phyloP scores from a whole-genome alignment of 2,888 invertebrate genomes.

The Nephrocerus scutellatus region DNA sequence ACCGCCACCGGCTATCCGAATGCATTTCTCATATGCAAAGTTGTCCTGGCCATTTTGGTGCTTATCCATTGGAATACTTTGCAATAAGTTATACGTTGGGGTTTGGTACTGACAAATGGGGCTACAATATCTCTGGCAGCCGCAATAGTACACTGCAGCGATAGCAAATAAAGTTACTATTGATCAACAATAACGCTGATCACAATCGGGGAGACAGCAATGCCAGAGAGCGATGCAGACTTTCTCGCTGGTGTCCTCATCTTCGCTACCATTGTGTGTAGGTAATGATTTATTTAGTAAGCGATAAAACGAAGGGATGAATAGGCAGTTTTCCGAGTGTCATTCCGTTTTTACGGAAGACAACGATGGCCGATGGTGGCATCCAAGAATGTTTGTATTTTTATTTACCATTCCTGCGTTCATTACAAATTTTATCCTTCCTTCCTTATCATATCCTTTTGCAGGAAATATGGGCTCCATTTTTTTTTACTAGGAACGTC shows the following conservation, averaged over 20 bases:
- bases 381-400: background rate
- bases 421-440: slow-evolving; percentile 28
- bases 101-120: slow-evolving; percentile 86
- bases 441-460: slow-evolving; percentile 4
- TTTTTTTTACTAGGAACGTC: slow-evolving; percentile 95
- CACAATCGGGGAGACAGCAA: slow-evolving; percentile 91
- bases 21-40: slow-evolving; percentile 80
- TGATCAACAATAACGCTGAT: slow-evolving; percentile 95
- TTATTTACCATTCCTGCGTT: slow-evolving; percentile 18
- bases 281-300: slow-evolving; percentile 26
- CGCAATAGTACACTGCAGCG: slow-evolving; percentile 69
- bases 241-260: slow-evolving; percentile 91
- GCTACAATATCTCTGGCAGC: slow-evolving; percentile 64
- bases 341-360: background rate
- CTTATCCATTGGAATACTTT: slow-evolving; percentile 94
- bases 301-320: background rate
- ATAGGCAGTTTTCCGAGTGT: background rate
- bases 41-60: slow-evolving; percentile 78
- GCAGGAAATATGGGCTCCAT: slow-evolving; percentile 64
- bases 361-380: background rate
- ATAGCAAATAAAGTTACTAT: slow-evolving; percentile 92
- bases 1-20: slow-evolving; percentile 92
- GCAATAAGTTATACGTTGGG: slow-evolving; percentile 85
- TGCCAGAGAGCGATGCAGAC: slow-evolving; percentile 84
- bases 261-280: slow-evolving; percentile 93